Conservation (phyloP, 1,140 invertebrate genomes). For the Argopecten irradians region DNA sequence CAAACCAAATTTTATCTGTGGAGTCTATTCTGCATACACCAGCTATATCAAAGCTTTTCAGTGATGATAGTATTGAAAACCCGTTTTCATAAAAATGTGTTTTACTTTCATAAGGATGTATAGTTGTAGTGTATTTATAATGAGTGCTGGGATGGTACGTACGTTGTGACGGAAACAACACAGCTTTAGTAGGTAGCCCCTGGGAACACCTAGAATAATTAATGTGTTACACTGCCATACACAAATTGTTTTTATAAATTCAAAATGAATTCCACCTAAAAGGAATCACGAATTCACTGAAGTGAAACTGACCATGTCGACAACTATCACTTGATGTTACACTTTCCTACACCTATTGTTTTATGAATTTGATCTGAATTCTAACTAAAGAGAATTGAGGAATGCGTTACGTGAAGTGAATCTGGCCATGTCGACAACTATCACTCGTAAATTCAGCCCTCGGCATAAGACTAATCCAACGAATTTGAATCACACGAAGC, state of each 20-base stretch:
- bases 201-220: neutral
- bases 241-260: slow-evolving; percentile 5
- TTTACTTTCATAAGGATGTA: neutral
- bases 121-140: neutral
- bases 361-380: too few relatives aligned
- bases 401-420: too few relatives aligned
- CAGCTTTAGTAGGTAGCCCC: neutral
- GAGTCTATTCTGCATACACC: neutral
- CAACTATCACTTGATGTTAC: slow-evolving; percentile 23
- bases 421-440: slow-evolving; percentile 27
- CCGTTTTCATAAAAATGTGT: neutral
- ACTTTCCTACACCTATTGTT: too few relatives aligned
- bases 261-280: neutral
- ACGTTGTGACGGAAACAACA: neutral
- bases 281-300: neutral
- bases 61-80: neutral
- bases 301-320: neutral
- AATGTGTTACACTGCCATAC: neutral
- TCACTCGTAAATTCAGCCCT: slow-evolving; percentile 14
- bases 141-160: neutral
- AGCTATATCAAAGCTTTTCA: neutral
- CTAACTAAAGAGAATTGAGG: too few relatives aligned
- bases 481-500: slow-evolving; percentile 57
- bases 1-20: neutral
- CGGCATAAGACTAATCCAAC: slow-evolving; percentile 25